Evolutionary conservation across 2,797 vertebrate species (phyloP), one percentile per base, ranked within the genome.

Genomic region (Melopsittacus undulatus): DNA sequence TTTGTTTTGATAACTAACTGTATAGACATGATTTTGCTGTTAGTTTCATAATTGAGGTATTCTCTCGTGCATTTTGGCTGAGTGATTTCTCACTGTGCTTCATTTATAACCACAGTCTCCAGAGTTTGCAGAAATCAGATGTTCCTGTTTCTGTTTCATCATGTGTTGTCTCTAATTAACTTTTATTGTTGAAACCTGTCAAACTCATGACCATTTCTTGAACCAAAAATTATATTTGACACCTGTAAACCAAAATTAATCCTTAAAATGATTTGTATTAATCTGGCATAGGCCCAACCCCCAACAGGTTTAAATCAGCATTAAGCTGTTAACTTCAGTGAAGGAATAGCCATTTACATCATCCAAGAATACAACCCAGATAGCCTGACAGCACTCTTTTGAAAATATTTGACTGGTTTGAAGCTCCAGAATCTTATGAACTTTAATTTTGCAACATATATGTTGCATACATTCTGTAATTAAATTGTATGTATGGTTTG

Each of bases 91-190:
- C 57, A 81, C 42, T 86, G 83, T 91, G 72, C 57, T 91, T 94
- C 82, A 85, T 84, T 93, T 95, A 70, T 74, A 94, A 77, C 20
- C 38, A 56, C 4, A 77, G 75, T 75, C 90, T 91, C 93, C 64
- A 87, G 94, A 94, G 87, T 87, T 83, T 83, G 42, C 45, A 85
- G 68, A 94, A 92, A 81, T 97, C 68, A 85, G 92, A 95, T 83
- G 81, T 87, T 93, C 57, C 40, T 87, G 66, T 68, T 85, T 92
- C 72, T 88, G 64, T 85, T 92, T 87, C 78, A 91, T 94, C 27
- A 14, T 67, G 48, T 91, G 89, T 57, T 93, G 68, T 68, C 49
- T 77, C 52, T 90, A 95, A 95, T 95, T 94, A 92, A 93, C 90
- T 93, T 92, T 84, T 82, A 75, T 85, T 95, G 75, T 95, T 72